phyloP scores from a whole-genome alignment of 2,888 invertebrate species.

The Drosophila vallismaia region DNA sequence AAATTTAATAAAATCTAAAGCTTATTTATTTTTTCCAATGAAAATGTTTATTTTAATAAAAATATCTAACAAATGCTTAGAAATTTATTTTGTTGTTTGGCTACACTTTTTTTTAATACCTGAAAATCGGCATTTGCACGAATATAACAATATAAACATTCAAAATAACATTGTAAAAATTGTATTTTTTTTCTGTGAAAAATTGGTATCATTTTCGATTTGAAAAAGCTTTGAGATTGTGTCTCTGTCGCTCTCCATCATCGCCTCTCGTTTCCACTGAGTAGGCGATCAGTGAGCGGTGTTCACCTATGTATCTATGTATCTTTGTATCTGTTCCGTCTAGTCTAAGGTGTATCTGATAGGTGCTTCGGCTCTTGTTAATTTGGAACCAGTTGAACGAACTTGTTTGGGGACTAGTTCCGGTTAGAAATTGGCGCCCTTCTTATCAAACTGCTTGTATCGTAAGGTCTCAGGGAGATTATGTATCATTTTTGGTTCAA shows the following conservation, averaged over 20 bases:
- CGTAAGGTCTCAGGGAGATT: no score
- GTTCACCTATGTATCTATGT: conserved; percentile 16
- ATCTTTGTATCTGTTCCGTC: conserved; percentile 28
- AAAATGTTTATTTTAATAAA: no score
- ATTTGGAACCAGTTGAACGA: conserved; percentile 17
- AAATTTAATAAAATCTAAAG: no score
- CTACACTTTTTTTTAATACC: not conserved
- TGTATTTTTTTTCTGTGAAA: conserved; percentile 8
- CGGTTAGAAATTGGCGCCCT: no score
- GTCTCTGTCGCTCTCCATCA: conserved; percentile 11
- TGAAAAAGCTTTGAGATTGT: conserved; percentile 34
- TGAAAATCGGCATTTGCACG: not conserved
- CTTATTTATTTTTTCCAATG: no score
- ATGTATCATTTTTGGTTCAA: no score
- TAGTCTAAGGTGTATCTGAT: conserved; percentile 32
- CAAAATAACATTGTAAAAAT: not conserved
- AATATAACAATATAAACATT: not conserved
- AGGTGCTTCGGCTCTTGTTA: conserved; percentile 35
- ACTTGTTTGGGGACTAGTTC: no score
- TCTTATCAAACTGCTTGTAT: no score
- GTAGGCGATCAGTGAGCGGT: conserved; percentile 34
- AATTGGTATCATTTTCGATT: conserved; percentile 40
- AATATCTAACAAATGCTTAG: no score
- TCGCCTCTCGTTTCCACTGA: conserved; percentile 8
- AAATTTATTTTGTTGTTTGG: not conserved